A percentile compares a stretch with the other conserved stretches of the same genome.
phyloP scores from a whole-genome alignment of 1,140 invertebrate genomes.

The Cherax destructor region DNA sequence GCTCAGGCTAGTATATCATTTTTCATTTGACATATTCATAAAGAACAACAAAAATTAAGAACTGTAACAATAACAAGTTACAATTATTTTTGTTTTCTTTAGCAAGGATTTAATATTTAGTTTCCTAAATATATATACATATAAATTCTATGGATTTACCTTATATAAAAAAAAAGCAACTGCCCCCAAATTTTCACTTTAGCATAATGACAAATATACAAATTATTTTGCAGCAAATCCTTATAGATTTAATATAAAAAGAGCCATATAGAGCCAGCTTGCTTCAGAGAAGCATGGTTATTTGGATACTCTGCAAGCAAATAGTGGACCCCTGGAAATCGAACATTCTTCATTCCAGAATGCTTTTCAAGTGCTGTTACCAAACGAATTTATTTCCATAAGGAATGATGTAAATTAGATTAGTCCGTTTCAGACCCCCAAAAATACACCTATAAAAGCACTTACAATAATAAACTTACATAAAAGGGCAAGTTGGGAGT shows the following conservation, averaged over 20 bases:
- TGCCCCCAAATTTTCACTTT: neutral
- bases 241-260: neutral
- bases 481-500: too few species aligned
- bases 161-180: neutral
- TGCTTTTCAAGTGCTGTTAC: too few species aligned
- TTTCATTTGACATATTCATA: neutral
- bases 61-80: neutral
- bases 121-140: neutral
- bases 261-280: neutral
- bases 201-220: neutral
- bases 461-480: too few species aligned
- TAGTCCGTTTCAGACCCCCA: too few species aligned
- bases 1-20: neutral
- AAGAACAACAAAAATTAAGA: neutral
- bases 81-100: neutral
- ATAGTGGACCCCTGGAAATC: too few species aligned
- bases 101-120: neutral
- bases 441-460: too few species aligned
- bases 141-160: neutral
- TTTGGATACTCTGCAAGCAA: neutral
- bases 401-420: too few species aligned
- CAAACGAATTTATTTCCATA: too few species aligned
- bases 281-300: neutral
- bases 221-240: neutral
- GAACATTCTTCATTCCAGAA: too few species aligned